A percentile compares a stretch with the other conserved stretches of the same genome.
Conservation (phyloP, 2,113 vertebrate genomes). For the Ceyx melanurus region DNA sequence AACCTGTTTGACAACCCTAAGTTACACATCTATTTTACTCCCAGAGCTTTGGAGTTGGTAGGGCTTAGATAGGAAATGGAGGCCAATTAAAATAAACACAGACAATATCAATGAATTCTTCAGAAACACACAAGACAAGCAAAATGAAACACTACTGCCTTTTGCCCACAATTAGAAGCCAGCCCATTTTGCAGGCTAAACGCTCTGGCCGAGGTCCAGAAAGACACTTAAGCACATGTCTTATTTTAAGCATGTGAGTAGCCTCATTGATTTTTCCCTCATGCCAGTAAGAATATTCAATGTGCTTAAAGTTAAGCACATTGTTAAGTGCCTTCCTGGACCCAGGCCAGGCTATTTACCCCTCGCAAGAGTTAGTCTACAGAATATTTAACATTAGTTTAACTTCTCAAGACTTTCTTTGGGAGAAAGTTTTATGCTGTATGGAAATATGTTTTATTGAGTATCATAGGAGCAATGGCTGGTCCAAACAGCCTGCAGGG, state of each 20-base stretch:
- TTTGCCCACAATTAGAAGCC: constrained; percentile 38
- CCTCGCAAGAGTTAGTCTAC: neutral
- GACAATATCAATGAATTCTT: constrained; percentile 64
- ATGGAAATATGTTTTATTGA: constrained; percentile 7
- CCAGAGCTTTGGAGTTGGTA: constrained; percentile 32
- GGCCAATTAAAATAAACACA: constrained; percentile 69
- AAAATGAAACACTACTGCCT: constrained; percentile 60
- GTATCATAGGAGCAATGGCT: neutral
- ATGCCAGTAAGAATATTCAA: constrained; percentile 61
- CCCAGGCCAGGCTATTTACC: constrained; percentile 48
- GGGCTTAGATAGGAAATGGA: constrained; percentile 61
- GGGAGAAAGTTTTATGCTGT: constrained; percentile 14
- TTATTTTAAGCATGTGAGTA: constrained; percentile 65
- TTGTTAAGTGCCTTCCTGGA: constrained; percentile 67
- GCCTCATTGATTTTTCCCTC: constrained; percentile 60
- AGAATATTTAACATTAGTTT: constrained; percentile 53
- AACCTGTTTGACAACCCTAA: constrained; percentile 63
- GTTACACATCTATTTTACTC: constrained; percentile 65
- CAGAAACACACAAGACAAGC: constrained; percentile 49
- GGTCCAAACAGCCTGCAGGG: constrained; percentile 10
- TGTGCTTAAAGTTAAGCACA: constrained; percentile 68
- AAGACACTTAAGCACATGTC: constrained; percentile 62
- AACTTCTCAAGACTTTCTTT: constrained; percentile 46
- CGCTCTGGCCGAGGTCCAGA: constrained; percentile 31
- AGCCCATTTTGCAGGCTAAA: constrained; percentile 6